Percentiles rank a stretch among this genome's conserved stretches.
Evolutionary conservation across 2,797 vertebrate genomes (phyloP).

Genomic region (Phyllotis vaccarum): DNA sequence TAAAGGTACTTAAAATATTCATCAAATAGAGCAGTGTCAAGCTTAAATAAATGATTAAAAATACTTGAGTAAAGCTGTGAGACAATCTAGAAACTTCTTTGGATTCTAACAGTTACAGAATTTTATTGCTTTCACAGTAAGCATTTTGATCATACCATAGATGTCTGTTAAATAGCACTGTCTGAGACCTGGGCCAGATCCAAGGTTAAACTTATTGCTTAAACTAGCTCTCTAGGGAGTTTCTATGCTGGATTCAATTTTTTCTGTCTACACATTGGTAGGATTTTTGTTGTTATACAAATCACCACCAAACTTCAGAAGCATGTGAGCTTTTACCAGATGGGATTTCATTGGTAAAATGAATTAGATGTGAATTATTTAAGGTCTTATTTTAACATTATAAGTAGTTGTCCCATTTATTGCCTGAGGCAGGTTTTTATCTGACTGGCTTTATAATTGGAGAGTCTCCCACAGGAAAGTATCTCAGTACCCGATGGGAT

Average conservation of each 20-base stretch:
- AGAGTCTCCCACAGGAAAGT: not conserved
- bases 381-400: not conserved
- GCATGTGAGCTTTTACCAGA: not conserved
- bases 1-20: constrained; percentile 31
- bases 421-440: not conserved
- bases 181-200: not conserved
- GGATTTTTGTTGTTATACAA: not conserved
- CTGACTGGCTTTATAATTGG: not conserved
- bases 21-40: constrained; percentile 6
- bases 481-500: not conserved
- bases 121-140: constrained; percentile 37
- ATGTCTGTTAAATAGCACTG: not conserved
- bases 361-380: not conserved
- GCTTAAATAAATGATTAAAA: constrained; percentile 4
- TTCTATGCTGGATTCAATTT: not conserved
- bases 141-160: not conserved
- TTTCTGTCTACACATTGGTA: not conserved
- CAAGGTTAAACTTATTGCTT: not conserved
- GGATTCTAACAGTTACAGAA: not conserved
- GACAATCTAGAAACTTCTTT: constrained; percentile 31
- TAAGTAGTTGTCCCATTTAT: not conserved
- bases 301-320: constrained; percentile 4
- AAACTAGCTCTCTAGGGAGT: not conserved
- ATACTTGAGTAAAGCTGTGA: constrained; percentile 1
- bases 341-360: not conserved